Conservation (phyloP, 2,797 vertebrate species). For the Spheniscus humboldti region DNA sequence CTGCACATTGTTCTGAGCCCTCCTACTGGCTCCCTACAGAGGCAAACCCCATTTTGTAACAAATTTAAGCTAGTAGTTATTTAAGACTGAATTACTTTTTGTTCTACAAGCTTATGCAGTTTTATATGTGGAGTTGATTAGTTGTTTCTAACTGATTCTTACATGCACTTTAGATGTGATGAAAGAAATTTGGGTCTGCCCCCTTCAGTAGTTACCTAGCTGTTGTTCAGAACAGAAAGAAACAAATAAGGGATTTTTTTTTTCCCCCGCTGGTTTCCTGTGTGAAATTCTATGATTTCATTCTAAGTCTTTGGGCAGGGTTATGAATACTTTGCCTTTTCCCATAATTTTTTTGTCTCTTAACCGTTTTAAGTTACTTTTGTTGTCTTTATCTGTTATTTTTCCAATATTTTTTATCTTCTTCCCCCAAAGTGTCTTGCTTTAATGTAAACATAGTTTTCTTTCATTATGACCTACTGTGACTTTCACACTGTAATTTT, state of each 20-base stretch:
- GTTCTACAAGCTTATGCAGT: neutral
- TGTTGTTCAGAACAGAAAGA: neutral
- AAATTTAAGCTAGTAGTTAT: neutral
- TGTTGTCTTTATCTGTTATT: neutral
- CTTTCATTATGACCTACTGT: neutral
- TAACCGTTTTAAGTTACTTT: neutral
- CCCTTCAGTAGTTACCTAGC: neutral
- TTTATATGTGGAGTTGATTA: neutral
- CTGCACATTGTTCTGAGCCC: neutral
- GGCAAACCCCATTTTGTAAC: neutral
- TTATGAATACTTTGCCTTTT: neutral
- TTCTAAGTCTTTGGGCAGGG: neutral
- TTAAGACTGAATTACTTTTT: neutral
- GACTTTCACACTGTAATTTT: neutral
- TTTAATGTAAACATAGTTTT: neutral
- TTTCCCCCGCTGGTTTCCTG: neutral
- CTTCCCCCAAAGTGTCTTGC: neutral
- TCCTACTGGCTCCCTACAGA: neutral
- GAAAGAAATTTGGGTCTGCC: neutral
- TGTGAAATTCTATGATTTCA: neutral
- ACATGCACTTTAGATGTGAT: neutral
- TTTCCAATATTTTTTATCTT: neutral
- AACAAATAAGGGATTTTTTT: neutral
- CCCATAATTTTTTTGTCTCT: neutral
- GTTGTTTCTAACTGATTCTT: neutral